A percentile compares a stretch with the other conserved stretches of the same genome.
These are phyloP conservation scores for Nematolebias whitei DNA, from an alignment of 2,113 vertebrate species.

Conservation along the genomic window DNA sequence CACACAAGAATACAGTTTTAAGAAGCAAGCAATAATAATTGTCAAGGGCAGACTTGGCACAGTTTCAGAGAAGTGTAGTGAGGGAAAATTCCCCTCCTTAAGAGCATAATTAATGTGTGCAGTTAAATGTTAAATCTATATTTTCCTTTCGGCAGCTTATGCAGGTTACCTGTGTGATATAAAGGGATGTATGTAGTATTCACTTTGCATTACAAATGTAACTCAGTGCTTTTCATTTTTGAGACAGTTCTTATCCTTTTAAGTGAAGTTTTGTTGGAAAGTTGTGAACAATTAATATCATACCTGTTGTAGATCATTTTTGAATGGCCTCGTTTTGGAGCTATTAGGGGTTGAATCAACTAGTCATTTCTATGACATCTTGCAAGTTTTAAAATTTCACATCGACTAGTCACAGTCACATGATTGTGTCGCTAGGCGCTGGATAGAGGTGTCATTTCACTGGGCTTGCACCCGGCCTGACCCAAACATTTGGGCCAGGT, in stretches of 20 bases:
- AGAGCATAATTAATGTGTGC: conserved; percentile 15
- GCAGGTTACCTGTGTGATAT: neutral
- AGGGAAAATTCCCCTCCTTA: conserved; percentile 5
- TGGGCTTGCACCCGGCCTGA: too few species aligned
- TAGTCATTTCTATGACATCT: too few species aligned
- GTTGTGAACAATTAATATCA: too few species aligned
- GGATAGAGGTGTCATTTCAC: too few species aligned
- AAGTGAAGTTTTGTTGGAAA: too few species aligned
- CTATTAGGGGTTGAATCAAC: too few species aligned
- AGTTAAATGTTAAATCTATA: conserved; percentile 33
- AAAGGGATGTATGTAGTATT: conserved; percentile 17
- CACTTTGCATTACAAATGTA: conserved; percentile 27
- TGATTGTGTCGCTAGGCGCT: too few species aligned
- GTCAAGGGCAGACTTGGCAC: conserved; percentile 15
- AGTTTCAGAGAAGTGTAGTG: neutral
- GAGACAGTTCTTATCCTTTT: neutral
- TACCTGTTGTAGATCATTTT: too few species aligned
- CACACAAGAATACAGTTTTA: conserved; percentile 33
- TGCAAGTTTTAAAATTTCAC: too few species aligned
- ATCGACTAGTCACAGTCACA: too few species aligned
- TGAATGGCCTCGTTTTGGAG: neutral
- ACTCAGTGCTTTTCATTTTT: conserved; percentile 32
- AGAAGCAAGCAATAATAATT: conserved; percentile 39
- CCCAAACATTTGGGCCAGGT: too few species aligned
- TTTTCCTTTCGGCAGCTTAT: conserved; percentile 14